Conservation (phyloP, 2,797 vertebrate genomes). For the Acanthurus leucopareius region DNA sequence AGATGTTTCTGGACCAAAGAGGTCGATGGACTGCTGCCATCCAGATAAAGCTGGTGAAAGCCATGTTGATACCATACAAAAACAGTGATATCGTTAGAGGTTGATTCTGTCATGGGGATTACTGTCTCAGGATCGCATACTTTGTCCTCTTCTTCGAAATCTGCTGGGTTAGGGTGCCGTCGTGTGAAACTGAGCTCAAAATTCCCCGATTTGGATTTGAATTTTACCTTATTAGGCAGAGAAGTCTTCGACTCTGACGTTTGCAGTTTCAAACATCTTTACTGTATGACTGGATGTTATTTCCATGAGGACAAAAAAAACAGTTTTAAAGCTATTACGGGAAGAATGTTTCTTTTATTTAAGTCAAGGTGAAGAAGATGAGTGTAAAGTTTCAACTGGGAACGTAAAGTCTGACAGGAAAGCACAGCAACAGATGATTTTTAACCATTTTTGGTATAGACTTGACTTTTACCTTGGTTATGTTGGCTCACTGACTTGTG, state of each 20-base stretch:
- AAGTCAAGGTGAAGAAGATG: neutral
- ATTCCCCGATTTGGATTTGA: neutral
- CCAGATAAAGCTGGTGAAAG: too few species aligned
- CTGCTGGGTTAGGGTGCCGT: too few species aligned
- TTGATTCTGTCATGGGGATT: too few species aligned
- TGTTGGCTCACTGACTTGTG: neutral
- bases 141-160: too few species aligned
- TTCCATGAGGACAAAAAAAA: slow-evolving; percentile 31
- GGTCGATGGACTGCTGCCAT: too few species aligned
- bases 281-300: slow-evolving; percentile 12
- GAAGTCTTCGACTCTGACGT: neutral
- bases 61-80: too few species aligned
- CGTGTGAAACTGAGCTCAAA: too few species aligned
- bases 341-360: slow-evolving; percentile 33
- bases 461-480: neutral
- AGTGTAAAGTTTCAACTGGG: slow-evolving; percentile 22
- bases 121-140: too few species aligned
- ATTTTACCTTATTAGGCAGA: neutral
- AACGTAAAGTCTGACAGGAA: slow-evolving; percentile 10
- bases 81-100: too few species aligned
- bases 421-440: neutral
- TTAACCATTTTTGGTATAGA: neutral
- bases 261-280: slow-evolving; percentile 31
- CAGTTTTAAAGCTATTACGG: slow-evolving; percentile 41
- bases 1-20: neutral